phyloP scores from a whole-genome alignment of 64 coral and sea anemone species.

The Porites lutea region DNA sequence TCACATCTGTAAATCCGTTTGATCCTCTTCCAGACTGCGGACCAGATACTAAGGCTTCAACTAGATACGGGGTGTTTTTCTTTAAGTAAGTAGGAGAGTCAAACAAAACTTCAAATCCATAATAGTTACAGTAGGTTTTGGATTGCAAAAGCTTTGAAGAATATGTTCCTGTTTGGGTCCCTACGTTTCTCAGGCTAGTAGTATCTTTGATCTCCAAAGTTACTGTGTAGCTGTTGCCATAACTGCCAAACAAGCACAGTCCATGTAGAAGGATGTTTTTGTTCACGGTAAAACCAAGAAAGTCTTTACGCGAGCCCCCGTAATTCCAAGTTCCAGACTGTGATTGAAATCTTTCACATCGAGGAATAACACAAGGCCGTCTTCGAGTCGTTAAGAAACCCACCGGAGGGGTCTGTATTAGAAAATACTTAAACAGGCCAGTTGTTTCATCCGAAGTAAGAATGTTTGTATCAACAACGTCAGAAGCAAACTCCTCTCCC shows the following conservation, averaged over 20 bases:
- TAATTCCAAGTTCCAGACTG: not conserved
- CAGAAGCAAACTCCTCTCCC: too few species aligned
- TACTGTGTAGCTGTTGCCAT: not conserved
- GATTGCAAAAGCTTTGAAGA: not conserved
- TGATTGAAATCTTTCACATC: too few species aligned
- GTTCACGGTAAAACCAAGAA: not conserved
- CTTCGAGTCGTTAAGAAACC: not conserved
- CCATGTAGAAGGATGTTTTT: not conserved
- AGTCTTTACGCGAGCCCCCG: not conserved
- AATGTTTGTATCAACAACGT: too few species aligned
- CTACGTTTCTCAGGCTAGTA: too few species aligned
- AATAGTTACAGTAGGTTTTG: not conserved
- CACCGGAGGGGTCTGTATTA: not conserved
- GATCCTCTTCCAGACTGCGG: not conserved
- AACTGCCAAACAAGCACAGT: not conserved
- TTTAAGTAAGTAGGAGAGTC: not conserved
- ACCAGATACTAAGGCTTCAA: not conserved
- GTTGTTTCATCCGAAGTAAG: too few species aligned
- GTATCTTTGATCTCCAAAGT: not conserved
- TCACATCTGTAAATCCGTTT: not conserved
- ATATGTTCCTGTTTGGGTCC: not conserved
- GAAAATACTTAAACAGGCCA: too few species aligned
- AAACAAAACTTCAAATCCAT: constrained; percentile 10
- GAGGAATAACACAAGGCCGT: not conserved
- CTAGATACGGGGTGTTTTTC: not conserved